Percentiles rank a stretch among this genome's conserved stretches.
Conservation (phyloP, 2,888 invertebrate genomes). For the Hetaerina titia region DNA sequence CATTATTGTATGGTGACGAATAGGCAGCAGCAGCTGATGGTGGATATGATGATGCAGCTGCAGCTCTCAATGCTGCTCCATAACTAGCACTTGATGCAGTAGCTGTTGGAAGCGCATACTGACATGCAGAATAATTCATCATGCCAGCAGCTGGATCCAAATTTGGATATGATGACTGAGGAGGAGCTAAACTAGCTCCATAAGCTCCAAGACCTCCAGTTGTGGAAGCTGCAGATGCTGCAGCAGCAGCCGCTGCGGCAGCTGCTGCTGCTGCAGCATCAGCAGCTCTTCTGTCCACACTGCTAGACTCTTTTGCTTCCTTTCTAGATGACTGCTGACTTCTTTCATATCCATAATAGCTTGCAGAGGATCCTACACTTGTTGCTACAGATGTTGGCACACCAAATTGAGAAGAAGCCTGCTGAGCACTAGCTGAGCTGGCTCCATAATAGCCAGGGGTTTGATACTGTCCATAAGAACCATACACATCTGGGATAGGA, state of each 20-base stretch:
- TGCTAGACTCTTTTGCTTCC: conserved; percentile 43
- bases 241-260: conserved; percentile 22
- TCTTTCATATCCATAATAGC: conserved; percentile 61
- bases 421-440: conserved; percentile 44
- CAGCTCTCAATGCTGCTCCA: conserved; percentile 55
- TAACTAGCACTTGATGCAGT: conserved; percentile 60
- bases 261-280: conserved; percentile 46
- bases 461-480: conserved; percentile 61
- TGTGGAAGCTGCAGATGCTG: conserved; percentile 39
- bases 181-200: conserved; percentile 58
- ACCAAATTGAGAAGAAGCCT: conserved; percentile 59
- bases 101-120: conserved; percentile 57
- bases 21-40: conserved; percentile 57
- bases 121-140: conserved; percentile 64
- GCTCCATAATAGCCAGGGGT: conserved; percentile 60
- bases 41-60: conserved; percentile 56
- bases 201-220: conserved; percentile 56
- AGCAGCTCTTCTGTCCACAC: conserved; percentile 59
- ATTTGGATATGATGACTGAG: conserved; percentile 61
- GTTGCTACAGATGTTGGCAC: conserved; percentile 59
- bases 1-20: conserved; percentile 57
- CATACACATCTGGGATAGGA: conserved; percentile 45
- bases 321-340: conserved; percentile 56
- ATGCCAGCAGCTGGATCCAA: conserved; percentile 60
- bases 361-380: conserved; percentile 55